Percentiles rank a stretch among this genome's conserved stretches.
Conservation (phyloP, 1,140 invertebrate genomes). For the Oscheius sp. region DNA sequence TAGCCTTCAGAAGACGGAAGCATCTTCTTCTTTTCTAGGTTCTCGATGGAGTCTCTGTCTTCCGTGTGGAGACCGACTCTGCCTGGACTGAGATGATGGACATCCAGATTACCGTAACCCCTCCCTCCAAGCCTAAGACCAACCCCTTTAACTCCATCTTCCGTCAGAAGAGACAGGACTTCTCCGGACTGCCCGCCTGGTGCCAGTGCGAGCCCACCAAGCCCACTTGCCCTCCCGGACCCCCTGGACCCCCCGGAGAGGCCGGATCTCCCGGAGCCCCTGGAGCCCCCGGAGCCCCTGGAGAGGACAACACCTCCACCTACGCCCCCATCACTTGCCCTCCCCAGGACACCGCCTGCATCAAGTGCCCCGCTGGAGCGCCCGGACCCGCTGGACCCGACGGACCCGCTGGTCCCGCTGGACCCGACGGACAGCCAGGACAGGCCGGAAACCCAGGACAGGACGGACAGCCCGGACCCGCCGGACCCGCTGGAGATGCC, state of each 20-base stretch:
- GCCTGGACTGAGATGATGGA: constrained; percentile 48
- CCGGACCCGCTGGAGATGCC: constrained; percentile 14
- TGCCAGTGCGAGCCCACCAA: constrained; percentile 45
- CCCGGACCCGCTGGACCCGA: constrained; percentile 20
- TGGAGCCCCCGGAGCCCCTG: constrained; percentile 13
- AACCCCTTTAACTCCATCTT: constrained; percentile 45
- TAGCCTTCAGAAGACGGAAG: not conserved
- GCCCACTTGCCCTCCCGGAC: constrained; percentile 41
- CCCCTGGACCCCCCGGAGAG: constrained; percentile 41
- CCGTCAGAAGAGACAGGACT: constrained; percentile 45
- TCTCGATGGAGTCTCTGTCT: constrained; percentile 40
- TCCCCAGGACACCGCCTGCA: not conserved
- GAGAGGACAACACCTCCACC: constrained; percentile 7
- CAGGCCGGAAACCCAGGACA: constrained; percentile 14
- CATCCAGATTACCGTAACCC: constrained; percentile 43
- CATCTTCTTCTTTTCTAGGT: constrained; percentile 4
- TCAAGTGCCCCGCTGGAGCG: not conserved
- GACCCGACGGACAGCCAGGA: constrained; percentile 9
- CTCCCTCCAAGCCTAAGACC: constrained; percentile 37
- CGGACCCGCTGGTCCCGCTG: constrained; percentile 9
- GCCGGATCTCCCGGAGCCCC: constrained; percentile 30
- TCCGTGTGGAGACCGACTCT: constrained; percentile 43
- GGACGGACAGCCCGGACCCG: constrained; percentile 14
- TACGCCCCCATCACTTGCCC: constrained; percentile 17
- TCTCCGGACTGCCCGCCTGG: constrained; percentile 44